phyloP scores from a whole-genome alignment of 2,113 vertebrate genomes.

The Lophochroa leadbeateri region DNA sequence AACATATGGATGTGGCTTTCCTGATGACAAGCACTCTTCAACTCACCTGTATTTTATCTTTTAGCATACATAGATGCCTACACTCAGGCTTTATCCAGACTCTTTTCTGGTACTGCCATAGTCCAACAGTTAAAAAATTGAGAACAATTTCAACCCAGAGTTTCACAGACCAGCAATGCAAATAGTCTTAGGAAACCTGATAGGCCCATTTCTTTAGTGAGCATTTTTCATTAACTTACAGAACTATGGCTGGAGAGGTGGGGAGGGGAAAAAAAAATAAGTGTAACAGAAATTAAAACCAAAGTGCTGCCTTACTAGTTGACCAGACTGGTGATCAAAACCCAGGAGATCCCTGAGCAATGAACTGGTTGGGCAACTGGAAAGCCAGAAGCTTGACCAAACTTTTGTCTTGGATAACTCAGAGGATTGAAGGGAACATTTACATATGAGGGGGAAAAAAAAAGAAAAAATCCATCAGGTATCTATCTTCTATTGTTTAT shows the following conservation, averaged over 20 bases:
- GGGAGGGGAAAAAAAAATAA: rapidly evolving
- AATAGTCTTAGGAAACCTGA: background rate
- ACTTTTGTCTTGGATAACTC: background rate
- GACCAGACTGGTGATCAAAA: background rate
- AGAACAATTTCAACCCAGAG: background rate
- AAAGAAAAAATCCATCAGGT: background rate
- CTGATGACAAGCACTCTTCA: background rate
- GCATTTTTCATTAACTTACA: background rate
- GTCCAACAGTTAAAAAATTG: background rate
- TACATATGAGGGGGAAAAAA: background rate
- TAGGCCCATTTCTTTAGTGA: background rate
- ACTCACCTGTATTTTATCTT: background rate
- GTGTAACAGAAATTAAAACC: background rate
- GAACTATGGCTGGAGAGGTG: background rate
- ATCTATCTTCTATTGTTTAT: slow-evolving; percentile 20
- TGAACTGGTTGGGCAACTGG: background rate
- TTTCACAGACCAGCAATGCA: background rate
- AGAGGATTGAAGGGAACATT: background rate
- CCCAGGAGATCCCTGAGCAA: background rate
- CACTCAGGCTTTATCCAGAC: background rate
- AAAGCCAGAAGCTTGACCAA: background rate
- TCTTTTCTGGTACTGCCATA: background rate
- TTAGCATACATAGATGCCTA: background rate
- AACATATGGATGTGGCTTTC: background rate
- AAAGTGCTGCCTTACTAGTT: background rate